Evolutionary conservation across 2,888 invertebrate genomes (phyloP), one percentile per base, ranked within the genome.

Genomic region (Prionchulus punctatus): DNA sequence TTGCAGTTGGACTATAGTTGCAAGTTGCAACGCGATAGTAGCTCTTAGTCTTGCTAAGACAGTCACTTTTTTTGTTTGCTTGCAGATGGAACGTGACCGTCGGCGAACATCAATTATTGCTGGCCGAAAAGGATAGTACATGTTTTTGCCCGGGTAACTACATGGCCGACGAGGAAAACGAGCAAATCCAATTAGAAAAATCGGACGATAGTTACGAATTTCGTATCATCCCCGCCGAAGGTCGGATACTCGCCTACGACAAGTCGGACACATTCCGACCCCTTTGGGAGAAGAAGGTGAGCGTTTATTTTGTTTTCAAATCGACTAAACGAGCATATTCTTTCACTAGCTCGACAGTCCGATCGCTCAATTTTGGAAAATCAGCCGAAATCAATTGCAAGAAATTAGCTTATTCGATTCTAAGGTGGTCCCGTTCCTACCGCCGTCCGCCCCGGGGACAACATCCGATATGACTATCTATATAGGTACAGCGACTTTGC

Each of bases 81-180:
- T 27, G 21, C 36, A 62, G 64, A 42, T 65, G 65, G 65, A 65
- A 65, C 53, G 52, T 65, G 25, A 65, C 64, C 2, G 61, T 63
- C 1, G 53, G 60, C 4, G 62, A 63, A 30, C 60, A 63, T 52
- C 60, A 60, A 25, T 57, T 61, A 2, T 58, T 51, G 27, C 56
- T 59, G 56, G 59, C 55, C 36, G 48, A 53, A 1, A 27, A 50
- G 12, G 23, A 48, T 21, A 26, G 54, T 48, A 42, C 25, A 12
- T 31, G 53, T 30, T 2, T 36, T 25, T 30, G 53, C 25, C 26
- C 50, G 7, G 4, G 15, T 45, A 12, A 45, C 23, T n/a, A n/a
- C n/a, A n/a, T n/a, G n/a, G 12, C 18, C 45, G 18, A 45, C 4
- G 23, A 23, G 23, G 26, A 12, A 7, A 26, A 28, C 4, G 50